A percentile compares a stretch with the other conserved stretches of the same genome.
Conservation (phyloP, 2,797 vertebrate species). For the Labeo calbasu region DNA sequence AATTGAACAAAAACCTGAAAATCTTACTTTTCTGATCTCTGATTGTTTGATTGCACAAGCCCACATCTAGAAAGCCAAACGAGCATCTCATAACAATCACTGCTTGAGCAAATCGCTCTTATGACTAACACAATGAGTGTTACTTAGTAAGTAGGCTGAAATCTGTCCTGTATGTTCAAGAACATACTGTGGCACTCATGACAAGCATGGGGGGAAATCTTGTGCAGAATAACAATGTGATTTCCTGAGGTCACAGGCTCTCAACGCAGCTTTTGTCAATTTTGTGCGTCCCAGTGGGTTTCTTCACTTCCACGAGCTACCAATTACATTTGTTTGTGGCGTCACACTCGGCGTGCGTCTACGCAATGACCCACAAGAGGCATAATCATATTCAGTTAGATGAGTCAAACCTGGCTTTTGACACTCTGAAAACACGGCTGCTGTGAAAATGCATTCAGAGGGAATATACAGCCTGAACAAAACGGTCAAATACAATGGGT, state of each 20-base stretch:
- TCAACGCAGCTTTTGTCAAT: neutral
- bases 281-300: neutral
- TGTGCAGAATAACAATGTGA: conserved; percentile 22
- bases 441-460: neutral
- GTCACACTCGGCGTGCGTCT: neutral
- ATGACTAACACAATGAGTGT: neutral
- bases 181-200: neutral
- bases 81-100: neutral
- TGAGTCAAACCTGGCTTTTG: neutral
- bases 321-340: neutral
- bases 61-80: neutral
- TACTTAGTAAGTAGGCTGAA: neutral
- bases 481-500: conserved; percentile 5
- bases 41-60: neutral
- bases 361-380: neutral
- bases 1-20: neutral
- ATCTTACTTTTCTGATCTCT: neutral
- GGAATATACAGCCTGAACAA: neutral
- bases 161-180: neutral
- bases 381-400: neutral
- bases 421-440: neutral
- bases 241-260: conserved; percentile 17
- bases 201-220: neutral
- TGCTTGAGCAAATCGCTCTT: neutral
- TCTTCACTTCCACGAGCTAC: neutral